Evolutionary conservation across 2,888 invertebrate genomes (phyloP), one percentile per base, ranked within the genome.

Genomic region (Tridacna gigas): DNA sequence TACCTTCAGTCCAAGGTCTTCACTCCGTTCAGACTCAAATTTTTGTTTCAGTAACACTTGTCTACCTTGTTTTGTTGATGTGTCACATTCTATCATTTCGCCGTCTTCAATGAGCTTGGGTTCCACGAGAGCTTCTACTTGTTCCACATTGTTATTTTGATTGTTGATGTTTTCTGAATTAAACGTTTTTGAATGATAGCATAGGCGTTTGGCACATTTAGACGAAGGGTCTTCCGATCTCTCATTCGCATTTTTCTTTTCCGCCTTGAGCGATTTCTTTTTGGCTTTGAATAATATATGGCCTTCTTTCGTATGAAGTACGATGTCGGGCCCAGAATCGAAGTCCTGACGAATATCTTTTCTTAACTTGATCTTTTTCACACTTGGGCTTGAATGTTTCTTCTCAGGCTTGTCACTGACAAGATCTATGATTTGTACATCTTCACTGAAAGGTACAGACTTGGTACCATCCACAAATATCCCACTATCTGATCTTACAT

Each of bases 261-360:
- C 47, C 37, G 25, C 25, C 25, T 47, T 66, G 22, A 37, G n/a
- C 0, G 66, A 20, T 51, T 79, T 79, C 47, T 77, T 65, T 51
- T 79, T 85, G 0, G 88, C 81, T 73, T 82, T 83, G 12, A 88
- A 67, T 47, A 74, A 80, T 0, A 85, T 77, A 26, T 88, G 82
- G 2, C 88, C 88, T 74, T 88, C 85, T 15, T 83, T 83, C 4
- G 86, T 86, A 51, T 88, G 88, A 45, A 88, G 47, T 25, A 88
- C 82, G 48, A 88, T 88, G 66, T 88, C 84, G n/a, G 86, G 86
- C n/a, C 80, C 74, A 18, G 77, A 84, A 22, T 86, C 88, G 5
- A 37, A 48, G 25, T 80, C 80, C 28, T 82, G 80, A 3, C 81
- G 81, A 48, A 25, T 26, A 20, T 45, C 61, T 51, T 47, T 48